phyloP scores from a whole-genome alignment of 1,140 invertebrate species.

The Hycleus phaleratus region DNA sequence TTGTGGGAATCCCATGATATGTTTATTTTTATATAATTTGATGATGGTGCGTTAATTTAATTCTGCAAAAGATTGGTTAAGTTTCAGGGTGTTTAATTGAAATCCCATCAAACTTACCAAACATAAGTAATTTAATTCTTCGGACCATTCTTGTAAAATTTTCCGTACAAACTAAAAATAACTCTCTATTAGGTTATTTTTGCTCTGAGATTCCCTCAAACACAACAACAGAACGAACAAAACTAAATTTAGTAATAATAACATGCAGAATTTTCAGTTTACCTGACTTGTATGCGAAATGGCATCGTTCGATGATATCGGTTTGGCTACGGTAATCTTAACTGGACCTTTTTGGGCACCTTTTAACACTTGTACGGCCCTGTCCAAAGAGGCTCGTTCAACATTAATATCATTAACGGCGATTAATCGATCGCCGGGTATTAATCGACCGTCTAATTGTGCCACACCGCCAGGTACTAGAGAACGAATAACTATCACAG shows the following conservation, averaged over 20 bases:
- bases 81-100: not conserved
- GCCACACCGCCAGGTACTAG: slow-evolving; percentile 80
- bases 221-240: slow-evolving; percentile 14
- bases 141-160: slow-evolving; percentile 33
- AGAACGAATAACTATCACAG: slow-evolving; percentile 82
- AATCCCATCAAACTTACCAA: slow-evolving; percentile 27
- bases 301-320: slow-evolving; percentile 64
- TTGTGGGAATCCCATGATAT: slow-evolving; percentile 12
- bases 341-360: slow-evolving; percentile 70
- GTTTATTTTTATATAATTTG: not conserved
- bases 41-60: not conserved
- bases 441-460: slow-evolving; percentile 68
- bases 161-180: slow-evolving; percentile 37
- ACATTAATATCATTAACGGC: slow-evolving; percentile 75
- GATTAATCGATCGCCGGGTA: slow-evolving; percentile 78
- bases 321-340: slow-evolving; percentile 78
- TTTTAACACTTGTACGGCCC: slow-evolving; percentile 75
- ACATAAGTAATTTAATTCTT: slow-evolving; percentile 27
- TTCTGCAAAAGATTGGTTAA: slow-evolving; percentile 9
- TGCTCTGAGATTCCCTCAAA: slow-evolving; percentile 6
- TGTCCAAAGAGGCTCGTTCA: slow-evolving; percentile 66
- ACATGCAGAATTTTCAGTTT: slow-evolving; percentile 11
- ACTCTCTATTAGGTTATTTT: slow-evolving; percentile 23
- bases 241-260: not conserved
- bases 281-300: slow-evolving; percentile 50